These are phyloP conservation scores for Polylopha cassiicola DNA, from an alignment of 2,888 invertebrate genomes.

Conservation along the genomic window DNA sequence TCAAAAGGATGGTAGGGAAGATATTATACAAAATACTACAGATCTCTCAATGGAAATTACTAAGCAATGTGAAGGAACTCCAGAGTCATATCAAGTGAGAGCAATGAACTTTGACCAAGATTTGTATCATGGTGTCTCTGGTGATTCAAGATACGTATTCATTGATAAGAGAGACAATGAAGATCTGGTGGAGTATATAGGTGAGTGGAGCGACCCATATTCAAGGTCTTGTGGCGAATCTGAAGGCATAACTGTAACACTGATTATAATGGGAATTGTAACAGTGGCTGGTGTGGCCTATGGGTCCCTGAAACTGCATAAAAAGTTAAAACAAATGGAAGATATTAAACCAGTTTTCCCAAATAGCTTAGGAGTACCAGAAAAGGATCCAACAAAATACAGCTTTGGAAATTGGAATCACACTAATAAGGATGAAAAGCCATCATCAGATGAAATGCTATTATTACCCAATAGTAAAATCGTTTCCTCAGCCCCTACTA, in stretches of 20 bases:
- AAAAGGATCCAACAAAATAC: conserved; percentile 65
- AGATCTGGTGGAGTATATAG: conserved; percentile 38
- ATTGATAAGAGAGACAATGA: conserved; percentile 32
- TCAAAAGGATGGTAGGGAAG: conserved; percentile 46
- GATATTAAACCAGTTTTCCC: conserved; percentile 83
- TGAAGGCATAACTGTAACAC: conserved; percentile 49
- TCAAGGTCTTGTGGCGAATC: conserved; percentile 49
- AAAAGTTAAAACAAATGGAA: conserved; percentile 79
- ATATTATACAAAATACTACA: conserved; percentile 47
- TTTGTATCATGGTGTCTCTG: conserved; percentile 46
- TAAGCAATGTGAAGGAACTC: conserved; percentile 52
- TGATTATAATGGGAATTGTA: conserved; percentile 53
- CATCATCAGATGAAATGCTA: conserved; percentile 66
- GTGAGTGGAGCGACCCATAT: conserved; percentile 61
- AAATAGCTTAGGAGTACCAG: conserved; percentile 75
- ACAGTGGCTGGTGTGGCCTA: conserved; percentile 48
- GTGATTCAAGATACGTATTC: conserved; percentile 39
- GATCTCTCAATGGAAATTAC: conserved; percentile 39
- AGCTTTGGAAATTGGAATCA: conserved; percentile 60
- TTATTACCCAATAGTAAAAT: conserved; percentile 59
- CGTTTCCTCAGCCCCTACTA: conserved; percentile 42
- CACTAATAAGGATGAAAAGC: conserved; percentile 63
- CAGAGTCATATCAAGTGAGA: conserved; percentile 60
- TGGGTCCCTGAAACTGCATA: conserved; percentile 73
- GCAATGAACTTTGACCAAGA: conserved; percentile 63